Conservation (phyloP, 2,797 vertebrate genomes). For the Acridotheres tristis region DNA sequence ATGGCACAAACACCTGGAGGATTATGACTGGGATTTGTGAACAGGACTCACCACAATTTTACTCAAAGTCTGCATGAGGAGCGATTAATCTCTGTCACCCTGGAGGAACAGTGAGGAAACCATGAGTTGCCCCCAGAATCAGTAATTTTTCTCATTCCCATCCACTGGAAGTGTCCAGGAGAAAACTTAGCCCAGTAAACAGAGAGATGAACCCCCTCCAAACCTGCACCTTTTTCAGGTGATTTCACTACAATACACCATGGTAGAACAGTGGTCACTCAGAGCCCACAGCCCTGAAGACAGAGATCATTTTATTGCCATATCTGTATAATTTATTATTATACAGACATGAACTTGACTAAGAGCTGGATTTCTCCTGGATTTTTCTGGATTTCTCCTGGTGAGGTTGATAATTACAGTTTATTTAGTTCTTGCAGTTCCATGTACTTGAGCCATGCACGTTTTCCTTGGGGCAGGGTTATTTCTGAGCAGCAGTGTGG, state of each 20-base stretch:
- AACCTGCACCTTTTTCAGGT: neutral
- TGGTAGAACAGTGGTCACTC: neutral
- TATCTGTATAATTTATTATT: neutral
- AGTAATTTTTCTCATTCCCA: neutral
- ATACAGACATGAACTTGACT: neutral
- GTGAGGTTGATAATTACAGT: neutral
- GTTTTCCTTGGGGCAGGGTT: neutral
- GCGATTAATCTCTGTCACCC: neutral
- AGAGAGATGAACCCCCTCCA: neutral
- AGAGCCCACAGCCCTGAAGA: neutral
- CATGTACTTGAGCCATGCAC: neutral
- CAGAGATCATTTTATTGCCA: neutral
- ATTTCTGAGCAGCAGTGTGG: neutral
- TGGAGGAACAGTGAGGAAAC: neutral
- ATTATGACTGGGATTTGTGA: neutral
- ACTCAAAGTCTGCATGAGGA: neutral
- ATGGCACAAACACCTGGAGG: neutral
- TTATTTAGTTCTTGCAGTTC: neutral
- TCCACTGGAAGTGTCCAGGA: neutral
- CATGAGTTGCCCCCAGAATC: neutral
- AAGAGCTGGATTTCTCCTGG: neutral
- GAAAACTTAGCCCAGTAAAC: neutral
- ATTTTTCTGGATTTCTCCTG: too few relatives aligned
- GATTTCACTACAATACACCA: neutral
- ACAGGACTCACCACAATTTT: neutral